These are phyloP conservation scores for Scylla paramamosain DNA, from an alignment of 1,140 invertebrate genomes.

Conservation along the genomic window DNA sequence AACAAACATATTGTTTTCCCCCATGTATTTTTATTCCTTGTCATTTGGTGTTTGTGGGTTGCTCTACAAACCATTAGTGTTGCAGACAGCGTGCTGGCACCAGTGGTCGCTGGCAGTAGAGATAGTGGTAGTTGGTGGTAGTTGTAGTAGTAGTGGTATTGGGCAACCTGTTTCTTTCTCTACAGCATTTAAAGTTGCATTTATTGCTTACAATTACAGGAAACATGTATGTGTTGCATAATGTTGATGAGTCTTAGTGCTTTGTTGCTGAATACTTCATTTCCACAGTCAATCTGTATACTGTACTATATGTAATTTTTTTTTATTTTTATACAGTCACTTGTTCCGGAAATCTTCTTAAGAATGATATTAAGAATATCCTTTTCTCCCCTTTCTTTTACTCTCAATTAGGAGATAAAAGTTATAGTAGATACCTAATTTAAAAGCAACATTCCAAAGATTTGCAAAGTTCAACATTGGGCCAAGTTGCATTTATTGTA, in stretches of 20 bases:
- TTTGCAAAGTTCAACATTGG: constrained; percentile 28
- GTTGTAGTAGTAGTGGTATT: too few relatives aligned
- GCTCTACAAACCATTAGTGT: too few relatives aligned
- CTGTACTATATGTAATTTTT: background rate
- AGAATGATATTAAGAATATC: background rate
- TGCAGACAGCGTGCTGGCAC: too few relatives aligned
- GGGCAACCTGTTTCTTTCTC: too few relatives aligned
- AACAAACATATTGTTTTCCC: background rate
- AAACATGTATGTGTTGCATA: background rate
- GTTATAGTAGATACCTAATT: background rate
- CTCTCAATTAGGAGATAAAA: background rate
- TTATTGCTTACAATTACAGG: background rate
- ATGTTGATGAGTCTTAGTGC: background rate
- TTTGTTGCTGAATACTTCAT: background rate
- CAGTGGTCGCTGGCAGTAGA: too few relatives aligned
- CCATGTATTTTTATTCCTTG: background rate
- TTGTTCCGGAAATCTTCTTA: background rate
- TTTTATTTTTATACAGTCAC: background rate
- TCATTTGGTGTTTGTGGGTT: too few relatives aligned
- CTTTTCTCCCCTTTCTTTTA: background rate
- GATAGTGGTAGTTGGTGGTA: too few relatives aligned
- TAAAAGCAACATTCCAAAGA: constrained; percentile 60
- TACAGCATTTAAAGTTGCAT: background rate
- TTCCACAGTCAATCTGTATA: background rate
- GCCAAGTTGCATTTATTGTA: constrained; percentile 54